These are phyloP conservation scores for Phalangium opilio DNA, from an alignment of 2,888 invertebrate genomes.

Conservation along the genomic window DNA sequence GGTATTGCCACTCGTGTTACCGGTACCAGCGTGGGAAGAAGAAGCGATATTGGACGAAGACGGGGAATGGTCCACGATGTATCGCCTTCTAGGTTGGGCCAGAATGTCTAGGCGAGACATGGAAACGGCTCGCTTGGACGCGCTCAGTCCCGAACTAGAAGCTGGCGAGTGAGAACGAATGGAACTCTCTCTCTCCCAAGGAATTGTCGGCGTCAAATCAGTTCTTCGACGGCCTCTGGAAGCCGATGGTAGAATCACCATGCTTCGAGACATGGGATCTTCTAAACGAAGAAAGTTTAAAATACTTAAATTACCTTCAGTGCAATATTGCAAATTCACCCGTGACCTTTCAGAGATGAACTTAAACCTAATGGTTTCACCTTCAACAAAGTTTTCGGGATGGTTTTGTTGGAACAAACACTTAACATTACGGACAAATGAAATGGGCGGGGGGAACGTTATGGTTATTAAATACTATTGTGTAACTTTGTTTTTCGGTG, in stretches of 20 bases:
- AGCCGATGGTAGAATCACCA: conserved; percentile 19
- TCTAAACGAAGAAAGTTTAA: conserved; percentile 7
- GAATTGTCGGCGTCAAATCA: conserved; percentile 77
- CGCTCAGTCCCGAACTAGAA: conserved; percentile 10
- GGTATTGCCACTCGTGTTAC: conserved; percentile 1
- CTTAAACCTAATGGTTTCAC: too few relatives aligned
- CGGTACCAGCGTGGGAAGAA: too few relatives aligned
- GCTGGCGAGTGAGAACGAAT: conserved; percentile 14
- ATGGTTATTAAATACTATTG: too few relatives aligned
- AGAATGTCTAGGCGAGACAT: conserved; percentile 83
- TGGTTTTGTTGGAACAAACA: too few relatives aligned
- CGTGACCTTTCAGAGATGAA: too few relatives aligned
- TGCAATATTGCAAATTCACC: too few relatives aligned
- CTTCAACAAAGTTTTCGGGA: too few relatives aligned
- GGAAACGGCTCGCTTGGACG: conserved; percentile 53
- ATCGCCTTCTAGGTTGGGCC: conserved; percentile 45
- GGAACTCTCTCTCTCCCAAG: conserved; percentile 37
- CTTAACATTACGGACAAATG: too few relatives aligned
- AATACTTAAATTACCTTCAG: too few relatives aligned
- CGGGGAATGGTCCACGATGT: conserved; percentile 7
- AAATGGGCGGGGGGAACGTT: too few relatives aligned
- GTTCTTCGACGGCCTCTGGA: conserved; percentile 36
- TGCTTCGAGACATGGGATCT: conserved; percentile 19
- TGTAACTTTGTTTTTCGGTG: too few relatives aligned
- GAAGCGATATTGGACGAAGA: too few relatives aligned